These are phyloP conservation scores for Epinotia nisella DNA, from an alignment of 2,888 invertebrate genomes.

Conservation along the genomic window DNA sequence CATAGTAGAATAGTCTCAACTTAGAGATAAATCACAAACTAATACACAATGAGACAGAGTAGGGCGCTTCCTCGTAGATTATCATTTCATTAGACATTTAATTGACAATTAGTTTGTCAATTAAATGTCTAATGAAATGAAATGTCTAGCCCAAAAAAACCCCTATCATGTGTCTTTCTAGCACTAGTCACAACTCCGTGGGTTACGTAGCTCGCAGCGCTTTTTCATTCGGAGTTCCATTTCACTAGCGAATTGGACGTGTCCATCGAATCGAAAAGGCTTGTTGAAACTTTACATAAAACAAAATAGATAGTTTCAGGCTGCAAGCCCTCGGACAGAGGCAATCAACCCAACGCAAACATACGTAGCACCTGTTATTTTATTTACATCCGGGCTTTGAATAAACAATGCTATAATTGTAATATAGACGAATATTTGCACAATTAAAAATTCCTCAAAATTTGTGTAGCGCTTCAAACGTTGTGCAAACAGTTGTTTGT, in stretches of 20 bases:
- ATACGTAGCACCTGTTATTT: slow-evolving; percentile 57
- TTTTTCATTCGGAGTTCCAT: slow-evolving; percentile 76
- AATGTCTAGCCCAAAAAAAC: neutral
- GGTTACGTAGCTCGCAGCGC: slow-evolving; percentile 61
- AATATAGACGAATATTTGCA: slow-evolving; percentile 56
- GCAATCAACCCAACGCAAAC: slow-evolving; percentile 76
- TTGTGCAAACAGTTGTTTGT: slow-evolving; percentile 17
- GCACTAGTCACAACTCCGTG: slow-evolving; percentile 19
- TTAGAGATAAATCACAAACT: too few relatives aligned
- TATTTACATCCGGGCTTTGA: slow-evolving; percentile 65
- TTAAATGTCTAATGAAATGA: too few relatives aligned
- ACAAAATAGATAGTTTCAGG: slow-evolving; percentile 65
- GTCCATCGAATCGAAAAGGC: slow-evolving; percentile 77
- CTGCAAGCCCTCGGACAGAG: slow-evolving; percentile 59
- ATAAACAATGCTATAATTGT: slow-evolving; percentile 57
- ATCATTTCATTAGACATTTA: too few relatives aligned
- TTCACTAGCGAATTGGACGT: slow-evolving; percentile 74
- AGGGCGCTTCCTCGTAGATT: too few relatives aligned
- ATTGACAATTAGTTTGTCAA: too few relatives aligned
- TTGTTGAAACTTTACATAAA: slow-evolving; percentile 81
- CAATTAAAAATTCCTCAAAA: slow-evolving; percentile 51
- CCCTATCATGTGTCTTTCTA: neutral
- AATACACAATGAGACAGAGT: too few relatives aligned
- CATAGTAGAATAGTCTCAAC: too few relatives aligned
- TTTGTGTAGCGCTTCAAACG: slow-evolving; percentile 36